Conservation (phyloP, 2,888 invertebrate species). For the Neoscelio sp. region DNA sequence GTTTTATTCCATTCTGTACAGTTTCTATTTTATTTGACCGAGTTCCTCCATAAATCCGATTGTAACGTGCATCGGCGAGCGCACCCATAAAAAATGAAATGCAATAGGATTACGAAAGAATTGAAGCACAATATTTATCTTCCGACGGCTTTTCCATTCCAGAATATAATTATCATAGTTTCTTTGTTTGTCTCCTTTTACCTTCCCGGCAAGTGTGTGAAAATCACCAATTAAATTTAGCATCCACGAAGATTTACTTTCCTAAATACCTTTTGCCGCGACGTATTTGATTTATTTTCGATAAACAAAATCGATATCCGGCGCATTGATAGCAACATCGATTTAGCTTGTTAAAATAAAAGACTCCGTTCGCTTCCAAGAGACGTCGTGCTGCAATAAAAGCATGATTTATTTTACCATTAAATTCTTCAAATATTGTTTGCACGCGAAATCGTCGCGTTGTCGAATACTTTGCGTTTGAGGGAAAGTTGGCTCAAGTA, state of each 20-base stretch:
- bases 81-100: constrained; percentile 65
- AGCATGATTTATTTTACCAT: constrained; percentile 57
- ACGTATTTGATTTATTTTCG: constrained; percentile 54
- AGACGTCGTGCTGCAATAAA: constrained; percentile 42
- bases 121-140: constrained; percentile 67
- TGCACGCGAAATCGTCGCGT: too few relatives aligned
- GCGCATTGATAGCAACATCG: constrained; percentile 46
- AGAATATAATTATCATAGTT: constrained; percentile 64
- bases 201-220: constrained; percentile 41
- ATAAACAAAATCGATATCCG: constrained; percentile 45
- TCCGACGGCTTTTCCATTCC: constrained; percentile 63
- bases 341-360: constrained; percentile 56
- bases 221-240: constrained; percentile 61
- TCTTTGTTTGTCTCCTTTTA: constrained; percentile 63
- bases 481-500: too few relatives aligned
- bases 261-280: constrained; percentile 14
- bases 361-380: constrained; percentile 34
- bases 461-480: too few relatives aligned
- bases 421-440: constrained; percentile 46
- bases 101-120: constrained; percentile 64
- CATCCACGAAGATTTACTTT: constrained; percentile 47
- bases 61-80: constrained; percentile 67
- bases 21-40: constrained; percentile 68
- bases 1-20: constrained; percentile 52
- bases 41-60: constrained; percentile 68